Percentiles rank a stretch among this genome's conserved stretches.
These are phyloP conservation scores for Pegea sp. DNA, from an alignment of 23 tunicate species.

Conservation along the genomic window DNA sequence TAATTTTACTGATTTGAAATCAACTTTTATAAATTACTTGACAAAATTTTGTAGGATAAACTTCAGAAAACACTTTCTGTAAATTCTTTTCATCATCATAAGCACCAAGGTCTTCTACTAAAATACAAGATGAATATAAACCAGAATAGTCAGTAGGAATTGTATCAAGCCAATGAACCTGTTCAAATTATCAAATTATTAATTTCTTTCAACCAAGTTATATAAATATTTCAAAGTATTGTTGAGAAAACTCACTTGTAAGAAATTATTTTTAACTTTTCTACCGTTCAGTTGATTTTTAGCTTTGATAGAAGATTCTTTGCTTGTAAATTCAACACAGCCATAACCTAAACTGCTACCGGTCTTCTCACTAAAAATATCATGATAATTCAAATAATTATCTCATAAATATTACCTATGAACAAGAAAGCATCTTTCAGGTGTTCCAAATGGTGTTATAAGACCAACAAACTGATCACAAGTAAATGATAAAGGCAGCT, in stretches of 20 bases:
- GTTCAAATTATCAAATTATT: not conserved
- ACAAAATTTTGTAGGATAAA: constrained; percentile 35
- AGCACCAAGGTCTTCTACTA: constrained; percentile 40
- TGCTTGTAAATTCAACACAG: constrained; percentile 90
- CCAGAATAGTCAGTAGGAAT: constrained; percentile 60
- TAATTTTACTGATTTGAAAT: constrained; percentile 1
- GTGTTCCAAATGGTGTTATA: constrained; percentile 80
- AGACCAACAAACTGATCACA: constrained; percentile 54
- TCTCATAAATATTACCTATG: constrained; percentile 23
- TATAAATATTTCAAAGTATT: not conserved
- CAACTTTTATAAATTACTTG: constrained; percentile 11
- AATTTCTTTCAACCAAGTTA: not conserved
- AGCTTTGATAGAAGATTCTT: constrained; percentile 88
- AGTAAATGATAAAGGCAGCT: constrained; percentile 47
- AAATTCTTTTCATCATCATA: constrained; percentile 10
- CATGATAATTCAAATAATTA: not conserved
- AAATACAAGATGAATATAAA: constrained; percentile 33
- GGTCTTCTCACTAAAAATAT: constrained; percentile 22
- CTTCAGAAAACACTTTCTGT: constrained; percentile 16
- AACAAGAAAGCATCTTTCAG: constrained; percentile 90
- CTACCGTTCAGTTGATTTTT: constrained; percentile 72
- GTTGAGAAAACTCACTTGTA: constrained; percentile 19
- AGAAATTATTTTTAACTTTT: constrained; percentile 11
- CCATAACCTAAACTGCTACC: constrained; percentile 81
- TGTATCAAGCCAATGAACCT: constrained; percentile 85